These are phyloP conservation scores for Allochrocebus solatus DNA, from an alignment of 2,797 vertebrate genomes.

Conservation along the genomic window DNA sequence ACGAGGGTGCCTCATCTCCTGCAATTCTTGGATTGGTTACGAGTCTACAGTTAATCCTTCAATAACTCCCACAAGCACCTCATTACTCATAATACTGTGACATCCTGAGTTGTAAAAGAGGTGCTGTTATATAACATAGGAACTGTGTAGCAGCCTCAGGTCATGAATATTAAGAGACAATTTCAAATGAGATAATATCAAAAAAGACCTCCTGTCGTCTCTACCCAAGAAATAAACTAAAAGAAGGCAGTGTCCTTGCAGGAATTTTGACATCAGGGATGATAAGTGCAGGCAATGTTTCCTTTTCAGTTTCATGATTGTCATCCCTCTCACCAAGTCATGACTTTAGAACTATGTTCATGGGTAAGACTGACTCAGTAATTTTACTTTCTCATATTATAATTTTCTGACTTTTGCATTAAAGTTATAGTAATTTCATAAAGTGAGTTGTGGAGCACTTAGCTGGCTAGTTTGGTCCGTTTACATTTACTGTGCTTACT, in stretches of 20 bases:
- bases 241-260: background rate
- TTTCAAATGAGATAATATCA: background rate
- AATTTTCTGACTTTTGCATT: slow-evolving; percentile 15
- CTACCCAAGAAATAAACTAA: slow-evolving; percentile 31
- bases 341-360: background rate
- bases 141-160: background rate
- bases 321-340: background rate
- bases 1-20: slow-evolving; percentile 58
- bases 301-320: background rate
- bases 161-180: slow-evolving; percentile 64
- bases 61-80: slow-evolving; percentile 20
- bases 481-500: slow-evolving; percentile 23
- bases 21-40: slow-evolving; percentile 64
- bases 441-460: background rate
- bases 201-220: background rate
- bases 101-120: slow-evolving; percentile 56
- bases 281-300: background rate
- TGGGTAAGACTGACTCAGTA: background rate
- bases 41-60: slow-evolving; percentile 63
- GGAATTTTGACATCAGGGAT: background rate
- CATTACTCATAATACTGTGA: slow-evolving; percentile 61
- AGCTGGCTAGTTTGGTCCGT: background rate
- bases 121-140: slow-evolving; percentile 31
- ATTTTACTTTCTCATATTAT: background rate
- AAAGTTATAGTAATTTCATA: background rate